Percentiles rank a stretch among this genome's conserved stretches.
These are phyloP conservation scores for Melanotaenia maccullochi DNA, from an alignment of 2,797 vertebrate species.

Conservation along the genomic window DNA sequence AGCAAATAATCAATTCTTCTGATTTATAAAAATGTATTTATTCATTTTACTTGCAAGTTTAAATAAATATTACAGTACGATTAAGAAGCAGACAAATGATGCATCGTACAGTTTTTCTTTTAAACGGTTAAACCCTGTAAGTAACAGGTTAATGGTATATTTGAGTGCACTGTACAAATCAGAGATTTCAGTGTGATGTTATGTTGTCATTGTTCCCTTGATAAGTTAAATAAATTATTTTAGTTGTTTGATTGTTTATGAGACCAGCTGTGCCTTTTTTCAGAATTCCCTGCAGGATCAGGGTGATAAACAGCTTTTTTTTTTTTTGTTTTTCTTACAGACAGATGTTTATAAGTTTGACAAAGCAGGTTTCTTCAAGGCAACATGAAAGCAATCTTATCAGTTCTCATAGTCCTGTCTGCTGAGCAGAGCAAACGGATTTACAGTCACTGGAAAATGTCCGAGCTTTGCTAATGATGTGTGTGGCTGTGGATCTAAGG, in stretches of 20 bases:
- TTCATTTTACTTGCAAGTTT: neutral
- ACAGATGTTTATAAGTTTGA: slow-evolving; percentile 24
- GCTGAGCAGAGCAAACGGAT: slow-evolving; percentile 40
- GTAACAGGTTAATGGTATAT: slow-evolving; percentile 2
- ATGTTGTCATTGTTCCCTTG: slow-evolving; percentile 1
- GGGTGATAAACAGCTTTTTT: slow-evolving; percentile 27
- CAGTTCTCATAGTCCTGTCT: slow-evolving; percentile 31
- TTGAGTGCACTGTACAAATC: neutral
- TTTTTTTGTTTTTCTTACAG: slow-evolving; percentile 26
- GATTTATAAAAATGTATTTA: slow-evolving; percentile 6
- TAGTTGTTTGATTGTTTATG: slow-evolving; percentile 20
- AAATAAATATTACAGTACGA: neutral
- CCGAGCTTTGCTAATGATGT: slow-evolving; percentile 71
- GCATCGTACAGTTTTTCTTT: neutral
- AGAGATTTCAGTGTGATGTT: too few species aligned
- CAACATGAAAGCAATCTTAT: slow-evolving; percentile 48
- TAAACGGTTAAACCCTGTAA: neutral
- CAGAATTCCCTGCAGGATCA: slow-evolving; percentile 13
- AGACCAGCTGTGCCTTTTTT: slow-evolving; percentile 18
- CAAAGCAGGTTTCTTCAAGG: slow-evolving; percentile 27
- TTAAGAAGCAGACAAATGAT: neutral
- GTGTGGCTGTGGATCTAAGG: slow-evolving; percentile 48
- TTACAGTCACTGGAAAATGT: slow-evolving; percentile 49
- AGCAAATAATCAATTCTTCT: neutral
- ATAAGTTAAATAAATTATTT: slow-evolving; percentile 42